Evolutionary conservation across 2,888 invertebrate genomes (phyloP).

Genomic region (Erebia palarica): DNA sequence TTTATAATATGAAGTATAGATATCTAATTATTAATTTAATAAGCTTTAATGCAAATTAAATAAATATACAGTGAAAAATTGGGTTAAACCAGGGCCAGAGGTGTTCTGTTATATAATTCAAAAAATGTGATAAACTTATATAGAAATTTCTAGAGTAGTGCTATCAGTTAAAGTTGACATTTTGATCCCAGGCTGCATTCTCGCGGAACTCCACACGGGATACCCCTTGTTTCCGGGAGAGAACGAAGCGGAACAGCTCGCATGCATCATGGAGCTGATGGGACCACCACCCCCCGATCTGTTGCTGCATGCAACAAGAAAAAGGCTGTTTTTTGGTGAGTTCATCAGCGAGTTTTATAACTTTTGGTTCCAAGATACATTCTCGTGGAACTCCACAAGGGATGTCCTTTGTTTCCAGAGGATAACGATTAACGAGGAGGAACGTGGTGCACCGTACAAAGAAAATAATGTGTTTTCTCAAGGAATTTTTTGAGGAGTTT

Average conservation of each 20-base stretch:
- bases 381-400: conserved; percentile 96
- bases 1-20: no score
- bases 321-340: conserved; percentile 92
- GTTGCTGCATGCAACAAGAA: conserved; percentile 91
- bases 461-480: no score
- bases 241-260: conserved; percentile 97
- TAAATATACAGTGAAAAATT: no score
- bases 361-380: conserved; percentile 88
- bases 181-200: conserved; percentile 89
- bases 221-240: conserved; percentile 98
- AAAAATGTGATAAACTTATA: no score
- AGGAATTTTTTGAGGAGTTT: not conserved
- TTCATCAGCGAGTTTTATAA: not conserved
- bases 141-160: not conserved
- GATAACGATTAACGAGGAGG: conserved; percentile 90
- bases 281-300: conserved; percentile 95
- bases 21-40: no score
- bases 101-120: no score
- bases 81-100: no score
- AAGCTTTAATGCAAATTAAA: no score
- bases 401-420: conserved; percentile 97
- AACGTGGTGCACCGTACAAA: no score
- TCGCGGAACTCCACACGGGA: conserved; percentile 97
- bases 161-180: not conserved
- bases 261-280: conserved; percentile 98